A percentile compares a stretch with the other conserved stretches of the same genome.
Evolutionary conservation across 2,113 vertebrate genomes (phyloP).

Genomic region (Brienomyrus brachyistius): DNA sequence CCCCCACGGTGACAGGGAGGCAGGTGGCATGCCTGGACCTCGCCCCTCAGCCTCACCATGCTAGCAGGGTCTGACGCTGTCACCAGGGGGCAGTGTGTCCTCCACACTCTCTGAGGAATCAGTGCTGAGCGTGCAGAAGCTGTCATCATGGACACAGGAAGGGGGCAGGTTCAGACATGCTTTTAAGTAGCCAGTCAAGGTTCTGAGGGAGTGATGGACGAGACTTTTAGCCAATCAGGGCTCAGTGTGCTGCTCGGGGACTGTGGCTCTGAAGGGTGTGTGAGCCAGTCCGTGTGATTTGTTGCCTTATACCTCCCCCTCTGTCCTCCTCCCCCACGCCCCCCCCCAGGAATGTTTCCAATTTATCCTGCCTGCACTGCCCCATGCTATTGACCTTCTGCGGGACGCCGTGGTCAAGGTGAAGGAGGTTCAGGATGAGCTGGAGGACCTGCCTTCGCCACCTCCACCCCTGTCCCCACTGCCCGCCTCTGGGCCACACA

Average conservation of each 20-base stretch:
- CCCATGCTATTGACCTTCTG: constrained; percentile 95
- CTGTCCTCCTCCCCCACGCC: constrained; percentile 12
- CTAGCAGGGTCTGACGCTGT: background rate
- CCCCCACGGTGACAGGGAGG: background rate
- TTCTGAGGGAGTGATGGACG: background rate
- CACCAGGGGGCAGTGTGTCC: background rate
- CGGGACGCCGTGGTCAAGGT: constrained; percentile 89
- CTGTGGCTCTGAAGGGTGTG: background rate
- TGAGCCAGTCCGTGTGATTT: background rate
- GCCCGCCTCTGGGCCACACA: constrained; percentile 84
- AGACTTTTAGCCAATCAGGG: background rate
- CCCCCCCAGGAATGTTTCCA: constrained; percentile 90
- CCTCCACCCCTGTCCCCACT: constrained; percentile 84
- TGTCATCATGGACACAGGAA: background rate
- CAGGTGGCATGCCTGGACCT: background rate
- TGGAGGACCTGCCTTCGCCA: constrained; percentile 92
- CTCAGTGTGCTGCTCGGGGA: background rate
- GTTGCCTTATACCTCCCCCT: background rate
- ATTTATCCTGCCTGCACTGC: constrained; percentile 97
- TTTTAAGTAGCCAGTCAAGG: background rate
- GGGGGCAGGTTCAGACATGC: background rate
- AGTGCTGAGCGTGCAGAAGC: background rate
- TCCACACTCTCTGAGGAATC: background rate
- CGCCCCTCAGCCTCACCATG: background rate
- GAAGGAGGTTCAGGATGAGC: constrained; percentile 87